A percentile compares a stretch with the other conserved stretches of the same genome.
phyloP scores from a whole-genome alignment of 1,140 invertebrate genomes.

The Lepidostoma basale region DNA sequence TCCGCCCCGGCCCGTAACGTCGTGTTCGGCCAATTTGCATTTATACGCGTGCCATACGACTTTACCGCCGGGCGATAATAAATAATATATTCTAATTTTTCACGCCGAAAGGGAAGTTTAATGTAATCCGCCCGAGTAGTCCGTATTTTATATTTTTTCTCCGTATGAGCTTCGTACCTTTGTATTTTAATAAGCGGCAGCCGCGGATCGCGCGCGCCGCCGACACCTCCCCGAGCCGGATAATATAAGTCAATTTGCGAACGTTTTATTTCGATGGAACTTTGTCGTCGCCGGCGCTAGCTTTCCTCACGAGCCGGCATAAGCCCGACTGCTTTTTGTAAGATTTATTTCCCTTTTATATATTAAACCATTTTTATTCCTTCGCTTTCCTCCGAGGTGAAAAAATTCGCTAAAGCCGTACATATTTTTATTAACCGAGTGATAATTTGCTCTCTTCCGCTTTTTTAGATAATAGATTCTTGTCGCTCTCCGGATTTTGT shows the following conservation, averaged over 20 bases:
- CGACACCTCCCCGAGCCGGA: conserved; percentile 27
- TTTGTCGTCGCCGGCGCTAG: conserved; percentile 27
- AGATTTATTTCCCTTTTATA: conserved; percentile 17
- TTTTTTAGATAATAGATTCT: too few relatives aligned
- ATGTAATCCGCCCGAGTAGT: conserved; percentile 40
- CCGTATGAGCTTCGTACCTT: conserved; percentile 27
- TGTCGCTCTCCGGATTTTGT: too few relatives aligned
- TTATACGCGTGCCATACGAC: conserved; percentile 45
- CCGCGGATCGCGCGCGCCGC: not conserved
- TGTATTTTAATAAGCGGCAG: conserved; percentile 27
- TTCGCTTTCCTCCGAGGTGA: not conserved
- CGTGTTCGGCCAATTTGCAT: conserved; percentile 44
- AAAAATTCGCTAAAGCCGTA: not conserved
- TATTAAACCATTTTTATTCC: conserved; percentile 15
- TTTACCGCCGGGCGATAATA: conserved; percentile 44
- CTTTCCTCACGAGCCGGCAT: not conserved
- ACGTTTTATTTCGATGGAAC: conserved; percentile 37
- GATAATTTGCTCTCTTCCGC: too few relatives aligned
- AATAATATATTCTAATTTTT: conserved; percentile 48
- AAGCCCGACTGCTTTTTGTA: conserved; percentile 6
- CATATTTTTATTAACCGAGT: not conserved
- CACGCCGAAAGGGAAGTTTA: conserved; percentile 46
- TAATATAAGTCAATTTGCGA: conserved; percentile 47
- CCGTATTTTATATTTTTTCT: conserved; percentile 45
- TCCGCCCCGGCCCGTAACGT: conserved; percentile 2